phyloP scores from a whole-genome alignment of 2,113 vertebrate species.

The Nyctibius bracteatus region DNA sequence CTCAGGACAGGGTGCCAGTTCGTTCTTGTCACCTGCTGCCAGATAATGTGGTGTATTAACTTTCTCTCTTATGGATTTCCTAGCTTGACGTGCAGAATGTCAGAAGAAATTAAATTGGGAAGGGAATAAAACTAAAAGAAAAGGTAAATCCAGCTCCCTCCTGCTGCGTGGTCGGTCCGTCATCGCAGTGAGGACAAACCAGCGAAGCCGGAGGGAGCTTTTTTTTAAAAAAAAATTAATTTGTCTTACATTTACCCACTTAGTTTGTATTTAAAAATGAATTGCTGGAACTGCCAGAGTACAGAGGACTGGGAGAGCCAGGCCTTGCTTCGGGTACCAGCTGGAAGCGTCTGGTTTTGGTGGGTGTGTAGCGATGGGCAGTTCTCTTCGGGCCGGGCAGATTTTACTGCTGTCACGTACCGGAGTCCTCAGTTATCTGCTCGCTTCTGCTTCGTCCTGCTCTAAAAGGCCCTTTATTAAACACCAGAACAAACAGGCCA shows the following conservation, averaged over 20 bases:
- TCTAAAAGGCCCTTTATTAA: not conserved
- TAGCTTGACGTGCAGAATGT: not conserved
- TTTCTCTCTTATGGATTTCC: not conserved
- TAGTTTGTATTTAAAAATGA: not conserved
- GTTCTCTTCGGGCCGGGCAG: rapidly evolving
- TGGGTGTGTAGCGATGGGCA: not conserved
- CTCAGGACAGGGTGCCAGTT: not conserved
- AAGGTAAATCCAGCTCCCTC: not conserved
- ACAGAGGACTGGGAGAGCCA: not conserved
- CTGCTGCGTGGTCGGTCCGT: not conserved
- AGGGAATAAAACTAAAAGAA: not conserved
- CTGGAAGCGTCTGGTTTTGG: not conserved
- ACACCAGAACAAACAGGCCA: not conserved
- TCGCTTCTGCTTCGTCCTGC: not conserved
- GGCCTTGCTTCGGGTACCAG: not conserved
- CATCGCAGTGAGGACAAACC: rapidly evolving
- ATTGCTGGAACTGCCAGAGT: not conserved
- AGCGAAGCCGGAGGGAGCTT: not conserved
- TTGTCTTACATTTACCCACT: not conserved
- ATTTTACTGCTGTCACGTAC: not conserved
- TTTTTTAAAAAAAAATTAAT: not conserved
- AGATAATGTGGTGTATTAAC: not conserved
- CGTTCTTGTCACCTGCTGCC: not conserved
- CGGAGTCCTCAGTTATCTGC: not conserved
- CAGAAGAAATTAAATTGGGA: not conserved